These are phyloP conservation scores for Oostethus manadensis DNA, from an alignment of 2,113 vertebrate species.

Conservation along the genomic window DNA sequence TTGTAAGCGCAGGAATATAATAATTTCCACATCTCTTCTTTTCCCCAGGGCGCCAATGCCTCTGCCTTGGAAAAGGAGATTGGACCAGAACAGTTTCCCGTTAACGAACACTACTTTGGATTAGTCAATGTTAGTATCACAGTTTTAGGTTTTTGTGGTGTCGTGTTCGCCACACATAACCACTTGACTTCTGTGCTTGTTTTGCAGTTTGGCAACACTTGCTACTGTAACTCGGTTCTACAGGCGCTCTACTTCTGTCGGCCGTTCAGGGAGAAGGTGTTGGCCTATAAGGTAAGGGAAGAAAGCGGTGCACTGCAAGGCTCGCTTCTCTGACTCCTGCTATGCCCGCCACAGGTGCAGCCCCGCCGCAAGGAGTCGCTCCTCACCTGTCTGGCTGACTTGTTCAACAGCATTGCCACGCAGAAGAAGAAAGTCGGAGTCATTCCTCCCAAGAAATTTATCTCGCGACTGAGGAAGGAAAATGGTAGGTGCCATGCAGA, in stretches of 20 bases:
- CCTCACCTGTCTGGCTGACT: conserved; percentile 86
- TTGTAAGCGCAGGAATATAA: not conserved
- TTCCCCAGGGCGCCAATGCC: conserved; percentile 87
- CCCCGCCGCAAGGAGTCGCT: conserved; percentile 86
- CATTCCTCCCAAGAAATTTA: conserved; percentile 92
- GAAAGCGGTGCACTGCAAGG: not conserved
- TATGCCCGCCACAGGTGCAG: conserved; percentile 67
- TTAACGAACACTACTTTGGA: conserved; percentile 93
- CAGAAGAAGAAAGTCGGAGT: conserved; percentile 94
- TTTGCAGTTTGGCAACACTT: conserved; percentile 89
- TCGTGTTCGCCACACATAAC: not conserved
- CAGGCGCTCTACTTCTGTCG: conserved; percentile 93
- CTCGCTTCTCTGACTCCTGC: not conserved
- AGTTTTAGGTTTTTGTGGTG: not conserved
- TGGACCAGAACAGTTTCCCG: conserved; percentile 92
- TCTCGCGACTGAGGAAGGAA: conserved; percentile 87
- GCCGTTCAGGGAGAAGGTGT: conserved; percentile 88
- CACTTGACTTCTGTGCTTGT: not conserved
- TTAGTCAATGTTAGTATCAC: conserved; percentile 84
- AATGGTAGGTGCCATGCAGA: conserved; percentile 70
- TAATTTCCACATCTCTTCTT: not conserved
- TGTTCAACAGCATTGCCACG: conserved; percentile 90
- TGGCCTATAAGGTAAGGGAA: conserved; percentile 81
- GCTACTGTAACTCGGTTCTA: conserved; percentile 93
- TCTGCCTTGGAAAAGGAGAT: conserved; percentile 98